Evolutionary conservation across 2,113 vertebrate genomes (phyloP).

Genomic region (Microtus montanus): DNA sequence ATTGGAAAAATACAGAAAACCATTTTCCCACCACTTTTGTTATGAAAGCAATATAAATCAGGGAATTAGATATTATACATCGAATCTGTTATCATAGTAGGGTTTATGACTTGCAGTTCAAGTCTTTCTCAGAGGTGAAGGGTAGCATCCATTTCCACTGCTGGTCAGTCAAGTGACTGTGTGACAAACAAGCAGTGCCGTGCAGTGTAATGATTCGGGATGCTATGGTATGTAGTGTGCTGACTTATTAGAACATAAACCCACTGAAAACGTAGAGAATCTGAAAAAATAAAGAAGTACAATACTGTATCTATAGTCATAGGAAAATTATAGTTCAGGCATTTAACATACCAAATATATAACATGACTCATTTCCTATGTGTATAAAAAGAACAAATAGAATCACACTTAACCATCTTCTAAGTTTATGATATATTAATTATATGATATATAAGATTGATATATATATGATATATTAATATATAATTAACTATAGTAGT

Average conservation of each 20-base stretch:
- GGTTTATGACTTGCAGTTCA: not conserved
- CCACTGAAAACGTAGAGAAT: not conserved
- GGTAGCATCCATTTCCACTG: not conserved
- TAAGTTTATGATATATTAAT: not conserved
- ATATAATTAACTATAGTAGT: not conserved
- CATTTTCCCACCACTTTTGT: not conserved
- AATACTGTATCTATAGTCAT: not conserved
- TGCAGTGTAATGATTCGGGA: not conserved
- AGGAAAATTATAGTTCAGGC: not conserved
- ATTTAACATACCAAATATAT: not conserved
- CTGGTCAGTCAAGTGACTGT: not conserved
- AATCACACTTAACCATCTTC: not conserved
- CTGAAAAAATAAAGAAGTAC: not conserved
- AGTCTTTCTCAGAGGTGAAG: not conserved
- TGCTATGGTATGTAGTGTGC: accelerated
- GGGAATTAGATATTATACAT: not conserved
- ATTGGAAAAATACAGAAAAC: not conserved
- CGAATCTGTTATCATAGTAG: not conserved
- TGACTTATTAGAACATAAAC: not conserved
- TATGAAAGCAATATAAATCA: not conserved
- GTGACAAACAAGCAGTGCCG: not conserved
- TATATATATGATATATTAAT: not conserved
- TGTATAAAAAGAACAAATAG: not conserved
- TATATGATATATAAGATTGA: too few species aligned
- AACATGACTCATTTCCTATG: not conserved